Evolutionary conservation across 2,797 vertebrate species (phyloP).

Genomic region (Crypturellus tataupa): DNA sequence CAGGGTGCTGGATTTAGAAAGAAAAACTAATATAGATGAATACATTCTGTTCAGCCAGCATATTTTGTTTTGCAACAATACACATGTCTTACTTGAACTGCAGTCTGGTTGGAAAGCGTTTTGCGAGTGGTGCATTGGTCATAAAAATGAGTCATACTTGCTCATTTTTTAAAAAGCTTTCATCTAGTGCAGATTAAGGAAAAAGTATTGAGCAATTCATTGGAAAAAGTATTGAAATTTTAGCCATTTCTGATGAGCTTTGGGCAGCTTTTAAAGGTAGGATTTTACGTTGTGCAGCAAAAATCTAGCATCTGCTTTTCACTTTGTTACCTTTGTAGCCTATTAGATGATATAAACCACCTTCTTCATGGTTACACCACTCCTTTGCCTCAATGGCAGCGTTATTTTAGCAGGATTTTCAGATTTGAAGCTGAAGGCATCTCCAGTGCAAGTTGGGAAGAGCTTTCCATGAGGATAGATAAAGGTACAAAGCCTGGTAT

Average conservation of each 20-base stretch:
- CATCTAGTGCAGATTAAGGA: constrained; percentile 31
- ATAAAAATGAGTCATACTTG: constrained; percentile 74
- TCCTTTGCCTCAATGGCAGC: not conserved
- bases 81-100: constrained; percentile 73
- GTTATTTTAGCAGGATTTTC: not conserved
- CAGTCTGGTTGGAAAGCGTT: constrained; percentile 70
- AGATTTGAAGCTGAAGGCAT: not conserved
- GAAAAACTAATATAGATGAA: constrained; percentile 72
- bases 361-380: not conserved
- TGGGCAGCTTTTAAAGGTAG: constrained; percentile 2
- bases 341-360: not conserved
- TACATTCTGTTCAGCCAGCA: constrained; percentile 74
- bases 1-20: constrained; percentile 72
- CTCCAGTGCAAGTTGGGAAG: not conserved
- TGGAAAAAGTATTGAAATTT: constrained; percentile 33
- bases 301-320: not conserved
- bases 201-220: constrained; percentile 46
- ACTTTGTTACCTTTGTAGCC: not conserved
- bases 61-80: constrained; percentile 76
- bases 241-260: not conserved
- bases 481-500: not conserved
- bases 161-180: constrained; percentile 67
- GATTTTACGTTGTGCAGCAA: not conserved
- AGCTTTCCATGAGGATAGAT: not conserved
- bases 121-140: constrained; percentile 61